A percentile compares a stretch with the other conserved stretches of the same genome.
phyloP scores from a whole-genome alignment of 2,888 invertebrate species.

The Tinea semifulvella region DNA sequence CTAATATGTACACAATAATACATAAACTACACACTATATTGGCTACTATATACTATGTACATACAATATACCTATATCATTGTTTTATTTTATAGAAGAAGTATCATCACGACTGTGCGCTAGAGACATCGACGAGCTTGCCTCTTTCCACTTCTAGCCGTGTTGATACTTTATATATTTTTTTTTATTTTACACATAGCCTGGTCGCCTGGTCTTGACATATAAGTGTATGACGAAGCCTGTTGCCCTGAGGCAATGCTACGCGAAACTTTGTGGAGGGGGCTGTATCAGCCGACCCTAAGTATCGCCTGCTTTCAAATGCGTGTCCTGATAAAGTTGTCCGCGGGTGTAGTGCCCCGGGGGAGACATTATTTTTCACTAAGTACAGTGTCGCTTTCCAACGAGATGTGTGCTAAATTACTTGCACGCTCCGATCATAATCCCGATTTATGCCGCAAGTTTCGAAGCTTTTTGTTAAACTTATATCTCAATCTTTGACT shows the following conservation, averaged over 20 bases:
- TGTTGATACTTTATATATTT: too few species aligned
- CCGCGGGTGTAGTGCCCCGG: conserved; percentile 28
- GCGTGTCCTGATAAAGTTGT: conserved; percentile 34
- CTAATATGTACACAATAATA: too few species aligned
- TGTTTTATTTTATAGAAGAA: too few species aligned
- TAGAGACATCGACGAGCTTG: too few species aligned
- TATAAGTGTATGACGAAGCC: too few species aligned
- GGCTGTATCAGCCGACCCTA: conserved; percentile 18
- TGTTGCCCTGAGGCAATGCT: conserved; percentile 20
- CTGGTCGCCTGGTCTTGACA: too few species aligned
- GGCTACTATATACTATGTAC: too few species aligned
- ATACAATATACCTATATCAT: too few species aligned
- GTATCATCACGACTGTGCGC: too few species aligned
- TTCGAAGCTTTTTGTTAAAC: conserved; percentile 3
- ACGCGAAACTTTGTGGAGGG: conserved; percentile 18
- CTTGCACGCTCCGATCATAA: conserved; percentile 13
- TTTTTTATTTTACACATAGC: too few species aligned
- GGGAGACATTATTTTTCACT: conserved; percentile 37
- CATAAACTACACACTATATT: too few species aligned
- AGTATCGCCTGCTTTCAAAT: conserved; percentile 18
- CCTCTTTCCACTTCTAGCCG: too few species aligned
- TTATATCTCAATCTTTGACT: not conserved
- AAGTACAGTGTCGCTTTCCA: conserved; percentile 24
- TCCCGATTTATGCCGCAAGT: conserved; percentile 11
- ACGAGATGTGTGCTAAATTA: conserved; percentile 13